Base-by-base conservation (phyloP, 2,113 vertebrate genomes). In the Bubo bubo region DNA sequence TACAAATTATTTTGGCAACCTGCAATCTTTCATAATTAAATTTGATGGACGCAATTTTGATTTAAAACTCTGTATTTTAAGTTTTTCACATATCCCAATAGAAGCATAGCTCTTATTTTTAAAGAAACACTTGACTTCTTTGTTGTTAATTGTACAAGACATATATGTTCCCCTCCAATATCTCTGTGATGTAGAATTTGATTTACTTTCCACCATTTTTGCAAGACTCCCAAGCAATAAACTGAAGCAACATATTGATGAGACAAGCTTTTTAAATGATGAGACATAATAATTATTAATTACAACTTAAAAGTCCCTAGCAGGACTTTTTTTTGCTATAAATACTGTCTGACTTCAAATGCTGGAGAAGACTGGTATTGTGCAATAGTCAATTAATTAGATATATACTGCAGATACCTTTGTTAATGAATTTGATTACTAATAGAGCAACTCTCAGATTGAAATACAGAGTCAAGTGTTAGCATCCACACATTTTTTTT, bases 171-270 rank as follows among this genome's bases (percentile, higher is more conserved):
- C 37, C 68, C 39, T 68, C 75, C 82, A 96, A 86, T 96, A 91
- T 90, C 84, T 86, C 84, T 89, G 34, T 90, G 72, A 82, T 86
- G 73, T 56, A 76, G 47, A 93, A 92, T 60, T 91, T 94, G 96
- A 98, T 97, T 97, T 97, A 95, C 58, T 95, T 97, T 80, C 88
- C 82, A 95, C 47, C 45, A 55, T 84, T 96, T 49, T 88, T 94
- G 84, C 71, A 58, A 95, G 59, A 55, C 84, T 97, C 47, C 76
- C 62, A 64, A 76, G 83, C 82, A 96, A 94, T 97, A 97, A 97
- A 77, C 26, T 39, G 27, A 95, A 84, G 37, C 19, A 96, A 90
- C 59, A 88, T 71, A 76, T 86, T 95, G 70, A 79, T 96, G 64
- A 49, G 90, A 73, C 93, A 97, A 96, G 83, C 43, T 72, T 95